Conservation (phyloP, 2,888 invertebrate species). For the Conchocele bisecta region DNA sequence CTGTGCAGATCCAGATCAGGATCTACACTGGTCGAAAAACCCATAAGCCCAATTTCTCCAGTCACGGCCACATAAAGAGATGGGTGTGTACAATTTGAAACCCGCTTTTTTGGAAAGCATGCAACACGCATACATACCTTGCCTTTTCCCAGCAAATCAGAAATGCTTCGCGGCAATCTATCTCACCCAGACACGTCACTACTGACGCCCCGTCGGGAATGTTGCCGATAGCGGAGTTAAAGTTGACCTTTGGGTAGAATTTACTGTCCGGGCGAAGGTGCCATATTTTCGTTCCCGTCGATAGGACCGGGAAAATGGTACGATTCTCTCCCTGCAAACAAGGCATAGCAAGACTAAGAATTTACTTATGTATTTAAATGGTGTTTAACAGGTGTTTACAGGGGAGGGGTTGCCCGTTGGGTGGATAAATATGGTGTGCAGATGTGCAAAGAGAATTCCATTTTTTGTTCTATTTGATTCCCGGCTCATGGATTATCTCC, state of each 20-base stretch:
- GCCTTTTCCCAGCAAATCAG: slow-evolving; percentile 61
- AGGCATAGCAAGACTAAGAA: too few species aligned
- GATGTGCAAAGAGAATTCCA: too few species aligned
- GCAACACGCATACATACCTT: too few species aligned
- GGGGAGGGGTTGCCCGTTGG: too few species aligned
- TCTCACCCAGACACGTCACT: slow-evolving; percentile 61
- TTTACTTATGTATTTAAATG: too few species aligned
- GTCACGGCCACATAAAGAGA: background rate
- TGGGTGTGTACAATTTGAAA: background rate
- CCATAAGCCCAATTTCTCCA: too few species aligned
- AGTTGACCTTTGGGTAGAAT: slow-evolving; percentile 62
- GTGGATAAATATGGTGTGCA: too few species aligned
- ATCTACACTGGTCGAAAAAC: too few species aligned
- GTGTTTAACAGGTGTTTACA: too few species aligned
- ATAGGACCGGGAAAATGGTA: slow-evolving; percentile 53
- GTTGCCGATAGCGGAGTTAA: slow-evolving; percentile 44
- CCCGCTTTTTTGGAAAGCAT: background rate
- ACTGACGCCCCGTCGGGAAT: slow-evolving; percentile 57
- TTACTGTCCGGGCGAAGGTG: slow-evolving; percentile 54
- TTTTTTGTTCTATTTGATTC: too few species aligned
- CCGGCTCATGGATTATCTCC: too few species aligned
- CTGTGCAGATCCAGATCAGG: too few species aligned
- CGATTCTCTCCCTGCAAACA: slow-evolving; percentile 27
- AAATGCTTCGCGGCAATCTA: slow-evolving; percentile 63
- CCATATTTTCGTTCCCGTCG: slow-evolving; percentile 67